Conservation (phyloP, 2,797 vertebrate genomes). For the Micrastur ruficollis region DNA sequence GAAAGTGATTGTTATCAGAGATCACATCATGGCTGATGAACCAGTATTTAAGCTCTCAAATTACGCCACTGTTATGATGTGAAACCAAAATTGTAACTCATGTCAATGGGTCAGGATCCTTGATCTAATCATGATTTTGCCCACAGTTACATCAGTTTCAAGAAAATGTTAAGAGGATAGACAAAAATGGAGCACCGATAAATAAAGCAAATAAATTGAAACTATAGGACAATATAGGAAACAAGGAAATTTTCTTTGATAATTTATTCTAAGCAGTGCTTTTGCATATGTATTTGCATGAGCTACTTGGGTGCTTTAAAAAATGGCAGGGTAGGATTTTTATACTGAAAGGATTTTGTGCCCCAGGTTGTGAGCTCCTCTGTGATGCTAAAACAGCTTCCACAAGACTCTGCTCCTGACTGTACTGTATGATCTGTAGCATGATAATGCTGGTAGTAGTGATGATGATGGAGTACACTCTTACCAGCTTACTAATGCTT, state of each 20-base stretch:
- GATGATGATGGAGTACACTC: not conserved
- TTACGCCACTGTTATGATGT: not conserved
- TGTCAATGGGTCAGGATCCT: not conserved
- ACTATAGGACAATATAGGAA: not conserved
- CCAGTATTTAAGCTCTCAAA: not conserved
- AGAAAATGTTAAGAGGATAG: not conserved
- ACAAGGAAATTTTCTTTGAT: not conserved
- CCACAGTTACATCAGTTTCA: not conserved
- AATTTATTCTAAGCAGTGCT: not conserved
- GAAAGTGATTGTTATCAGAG: not conserved
- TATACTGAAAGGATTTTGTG: not conserved
- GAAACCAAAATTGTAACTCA: not conserved
- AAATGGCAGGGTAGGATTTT: not conserved
- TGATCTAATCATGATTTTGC: not conserved
- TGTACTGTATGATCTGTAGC: not conserved
- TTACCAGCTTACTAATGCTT: not conserved
- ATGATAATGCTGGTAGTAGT: not conserved
- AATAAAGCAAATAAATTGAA: not conserved
- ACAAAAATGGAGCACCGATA: not conserved
- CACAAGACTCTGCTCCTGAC: not conserved
- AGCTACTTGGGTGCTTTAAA: not conserved
- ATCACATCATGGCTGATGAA: not conserved
- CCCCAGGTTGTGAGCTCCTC: not conserved
- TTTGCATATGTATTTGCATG: fast-evolving
- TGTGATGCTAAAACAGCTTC: not conserved